Base-by-base conservation (phyloP, 2,888 invertebrate genomes). In the Limenitis camilla region DNA sequence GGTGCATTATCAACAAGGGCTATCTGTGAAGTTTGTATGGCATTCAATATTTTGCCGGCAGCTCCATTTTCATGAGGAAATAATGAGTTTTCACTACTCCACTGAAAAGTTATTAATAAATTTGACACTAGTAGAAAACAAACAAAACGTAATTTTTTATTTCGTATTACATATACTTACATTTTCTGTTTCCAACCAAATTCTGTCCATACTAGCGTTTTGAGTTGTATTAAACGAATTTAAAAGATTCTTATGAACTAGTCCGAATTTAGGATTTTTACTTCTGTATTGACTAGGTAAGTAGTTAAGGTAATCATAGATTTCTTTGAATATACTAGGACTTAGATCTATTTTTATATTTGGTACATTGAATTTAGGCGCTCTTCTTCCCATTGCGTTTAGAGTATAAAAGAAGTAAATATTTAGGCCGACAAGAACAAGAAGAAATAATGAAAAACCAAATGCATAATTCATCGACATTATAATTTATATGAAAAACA, bases 1-100 rank as follows among this genome's bases (percentile, higher is more conserved):
- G 90, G 89, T 58, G 95, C 93, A 78, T 95, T 92, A 74, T 94
- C 94, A 6, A 94, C 96, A 55, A 90, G 84, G 9, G 89, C 86
- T 68, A 96, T 92, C 68, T 89, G 90, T 58, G 92, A 89, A 62
- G 88, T 88, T 59, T 91, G 90, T 64, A 95, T 81, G 9, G 92
- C 91, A 53, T 90, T 84, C 46, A 94, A 72, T 59, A 94, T 86
- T 65, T 90, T 90, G 6, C 93, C 93, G 59, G 72, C 79, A 65
- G 67, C 76, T 71, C 76, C 89, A 85, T 89, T 81, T 72, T 63
- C 82, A 64, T 66, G 78, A 52, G 74, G 89, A 73, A 72, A 90
- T 69, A 83, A 76, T 8, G 81, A 83, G 29, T 77, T 72, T 29
- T 80, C 74, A 72, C 73, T 74, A 35, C 64, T 65, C 90, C 76